These are phyloP conservation scores for Acrobasis repandana DNA, from an alignment of 2,888 invertebrate species.

Conservation along the genomic window DNA sequence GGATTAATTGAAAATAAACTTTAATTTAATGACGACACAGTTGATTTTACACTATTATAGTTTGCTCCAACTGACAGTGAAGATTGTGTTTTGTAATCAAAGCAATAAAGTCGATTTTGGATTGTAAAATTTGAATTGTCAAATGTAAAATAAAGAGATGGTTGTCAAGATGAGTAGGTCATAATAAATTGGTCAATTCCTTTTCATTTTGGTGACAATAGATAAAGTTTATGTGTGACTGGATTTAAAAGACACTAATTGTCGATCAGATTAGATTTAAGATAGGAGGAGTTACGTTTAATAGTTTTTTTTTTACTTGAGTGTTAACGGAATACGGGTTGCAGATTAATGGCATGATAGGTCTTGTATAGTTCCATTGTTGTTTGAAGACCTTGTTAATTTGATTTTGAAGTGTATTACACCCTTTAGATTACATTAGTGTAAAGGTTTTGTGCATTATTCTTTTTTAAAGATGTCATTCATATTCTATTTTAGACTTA, in stretches of 20 bases:
- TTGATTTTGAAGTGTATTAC: slow-evolving; percentile 11
- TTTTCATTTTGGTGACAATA: slow-evolving; percentile 34
- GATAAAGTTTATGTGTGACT: slow-evolving; percentile 58
- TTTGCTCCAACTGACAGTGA: no score
- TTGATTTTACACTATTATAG: no score
- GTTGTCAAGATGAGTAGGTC: slow-evolving; percentile 38
- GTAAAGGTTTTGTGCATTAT: no score
- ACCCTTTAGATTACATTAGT: not conserved
- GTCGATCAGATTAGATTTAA: slow-evolving; percentile 46
- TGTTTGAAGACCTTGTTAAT: slow-evolving; percentile 9
- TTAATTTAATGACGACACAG: no score
- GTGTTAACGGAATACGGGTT: slow-evolving; percentile 33
- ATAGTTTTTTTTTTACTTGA: slow-evolving; percentile 35
- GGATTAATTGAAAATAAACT: no score
- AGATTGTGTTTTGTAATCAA: no score
- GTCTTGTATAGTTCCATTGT: slow-evolving; percentile 5
- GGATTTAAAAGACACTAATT: slow-evolving; percentile 52
- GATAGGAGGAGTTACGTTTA: slow-evolving; percentile 45
- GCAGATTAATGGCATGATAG: slow-evolving; percentile 20
- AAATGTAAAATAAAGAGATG: not conserved
- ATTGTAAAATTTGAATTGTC: no score
- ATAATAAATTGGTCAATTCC: slow-evolving; percentile 35
- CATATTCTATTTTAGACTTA: no score
- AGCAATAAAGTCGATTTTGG: no score
- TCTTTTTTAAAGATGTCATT: no score